Conservation (phyloP, 64 coral and sea anemone species). For the Porites lutea region DNA sequence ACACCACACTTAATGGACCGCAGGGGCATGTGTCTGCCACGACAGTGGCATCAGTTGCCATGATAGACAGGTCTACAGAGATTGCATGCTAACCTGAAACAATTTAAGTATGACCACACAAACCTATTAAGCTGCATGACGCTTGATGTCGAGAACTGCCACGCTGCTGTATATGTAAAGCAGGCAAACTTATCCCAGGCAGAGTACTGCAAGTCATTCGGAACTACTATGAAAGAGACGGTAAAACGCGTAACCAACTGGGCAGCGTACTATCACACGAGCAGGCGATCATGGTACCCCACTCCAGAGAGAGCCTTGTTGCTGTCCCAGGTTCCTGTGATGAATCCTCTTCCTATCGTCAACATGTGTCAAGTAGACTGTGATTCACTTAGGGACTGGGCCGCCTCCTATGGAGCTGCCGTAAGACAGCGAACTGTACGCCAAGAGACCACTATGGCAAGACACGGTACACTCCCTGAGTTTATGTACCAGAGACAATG, state of each 20-base stretch:
- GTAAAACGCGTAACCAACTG: slow-evolving; percentile 34
- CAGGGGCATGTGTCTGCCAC: slow-evolving; percentile 50
- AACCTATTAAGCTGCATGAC: slow-evolving; percentile 69
- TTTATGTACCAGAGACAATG: too few relatives aligned
- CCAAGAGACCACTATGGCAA: too few relatives aligned
- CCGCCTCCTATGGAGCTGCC: too few relatives aligned
- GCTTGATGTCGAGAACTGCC: slow-evolving; percentile 51
- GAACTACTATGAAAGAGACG: slow-evolving; percentile 36
- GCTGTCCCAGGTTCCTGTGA: slow-evolving; percentile 13
- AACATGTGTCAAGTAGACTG: too few relatives aligned
- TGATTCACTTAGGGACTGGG: too few relatives aligned
- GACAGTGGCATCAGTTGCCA: slow-evolving; percentile 41
- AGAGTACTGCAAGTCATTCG: slow-evolving; percentile 56
- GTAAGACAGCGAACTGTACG: too few relatives aligned
- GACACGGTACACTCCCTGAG: too few relatives aligned
- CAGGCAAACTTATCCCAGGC: slow-evolving; percentile 55
- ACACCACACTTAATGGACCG: slow-evolving; percentile 44
- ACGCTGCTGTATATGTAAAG: slow-evolving; percentile 33
- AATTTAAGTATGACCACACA: not conserved
- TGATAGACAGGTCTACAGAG: slow-evolving; percentile 60
- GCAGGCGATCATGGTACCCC: slow-evolving; percentile 41
- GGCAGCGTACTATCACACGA: slow-evolving; percentile 62
- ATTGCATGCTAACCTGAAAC: not conserved
- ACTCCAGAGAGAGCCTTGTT: slow-evolving; percentile 17
- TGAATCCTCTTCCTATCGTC: too few relatives aligned